Percentiles rank a stretch among this genome's conserved stretches.
Evolutionary conservation across 2,888 invertebrate genomes (phyloP).

Genomic region (Dryobota labecula): DNA sequence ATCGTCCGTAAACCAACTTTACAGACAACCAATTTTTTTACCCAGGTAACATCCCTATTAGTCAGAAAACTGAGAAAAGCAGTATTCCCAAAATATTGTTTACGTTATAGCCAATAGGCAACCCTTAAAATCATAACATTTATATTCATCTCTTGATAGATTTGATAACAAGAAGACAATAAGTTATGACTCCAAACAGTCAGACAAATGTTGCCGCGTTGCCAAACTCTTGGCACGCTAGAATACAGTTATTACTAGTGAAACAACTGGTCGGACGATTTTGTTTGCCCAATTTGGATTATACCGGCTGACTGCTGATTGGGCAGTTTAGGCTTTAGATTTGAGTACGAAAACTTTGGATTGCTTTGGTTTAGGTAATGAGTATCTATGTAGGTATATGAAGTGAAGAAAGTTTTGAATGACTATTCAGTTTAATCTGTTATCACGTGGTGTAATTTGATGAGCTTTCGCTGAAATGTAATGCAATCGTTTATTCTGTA

Average conservation of each 20-base stretch:
- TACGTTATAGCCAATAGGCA: neutral
- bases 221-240: slow-evolving; percentile 48
- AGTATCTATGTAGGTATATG: too few relatives aligned
- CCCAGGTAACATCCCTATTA: too few relatives aligned
- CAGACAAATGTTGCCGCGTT: slow-evolving; percentile 65
- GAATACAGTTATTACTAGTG: slow-evolving; percentile 42
- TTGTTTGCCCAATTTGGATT: slow-evolving; percentile 66
- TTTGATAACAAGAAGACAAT: slow-evolving; percentile 63
- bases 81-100: too few relatives aligned
- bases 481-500: too few relatives aligned
- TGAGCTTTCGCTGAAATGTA: too few relatives aligned
- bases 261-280: slow-evolving; percentile 60
- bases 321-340: slow-evolving; percentile 58
- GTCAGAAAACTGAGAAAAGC: too few relatives aligned
- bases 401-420: too few relatives aligned
- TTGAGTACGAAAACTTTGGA: slow-evolving; percentile 48
- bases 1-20: too few relatives aligned
- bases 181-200: slow-evolving; percentile 68
- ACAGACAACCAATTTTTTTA: too few relatives aligned
- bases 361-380: slow-evolving; percentile 21
- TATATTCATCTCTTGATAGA: slow-evolving; percentile 50
- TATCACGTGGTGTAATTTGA: too few relatives aligned
- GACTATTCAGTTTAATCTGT: too few relatives aligned
- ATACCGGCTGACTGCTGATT: slow-evolving; percentile 64
- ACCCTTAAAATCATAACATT: slow-evolving; percentile 2